Evolutionary conservation across 2,888 invertebrate species (phyloP).

Genomic region (Caenorhabditis doughertyi): DNA sequence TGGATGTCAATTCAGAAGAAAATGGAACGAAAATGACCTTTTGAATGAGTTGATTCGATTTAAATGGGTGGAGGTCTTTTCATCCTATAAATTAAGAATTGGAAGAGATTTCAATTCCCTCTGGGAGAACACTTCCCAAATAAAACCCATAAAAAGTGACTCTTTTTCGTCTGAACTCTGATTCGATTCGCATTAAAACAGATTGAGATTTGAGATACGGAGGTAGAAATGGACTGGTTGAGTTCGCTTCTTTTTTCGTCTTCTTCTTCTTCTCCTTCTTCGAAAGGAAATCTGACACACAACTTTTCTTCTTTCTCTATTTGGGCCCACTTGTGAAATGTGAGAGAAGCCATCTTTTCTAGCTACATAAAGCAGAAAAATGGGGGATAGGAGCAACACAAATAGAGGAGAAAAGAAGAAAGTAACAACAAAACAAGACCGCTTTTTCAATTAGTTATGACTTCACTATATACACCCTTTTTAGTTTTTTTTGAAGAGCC

Average conservation of each 20-base stretch:
- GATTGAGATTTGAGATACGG: constrained; percentile 49
- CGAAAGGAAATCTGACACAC: constrained; percentile 57
- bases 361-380: constrained; percentile 10
- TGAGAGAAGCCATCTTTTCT: constrained; percentile 44
- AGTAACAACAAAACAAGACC: constrained; percentile 46
- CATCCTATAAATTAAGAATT: constrained; percentile 42
- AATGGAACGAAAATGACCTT: constrained; percentile 27
- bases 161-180: constrained; percentile 40
- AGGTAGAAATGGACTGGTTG: constrained; percentile 16
- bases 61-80: constrained; percentile 1
- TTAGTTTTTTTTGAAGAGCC: constrained; percentile 5
- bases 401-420: constrained; percentile 27
- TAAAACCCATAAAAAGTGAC: constrained; percentile 60
- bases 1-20: constrained; percentile 19
- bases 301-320: constrained; percentile 38
- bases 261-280: constrained; percentile 32
- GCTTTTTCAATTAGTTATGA: constrained; percentile 59
- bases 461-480: constrained; percentile 21
- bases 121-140: constrained; percentile 24
- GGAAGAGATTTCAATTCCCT: background rate
- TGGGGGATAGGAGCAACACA: constrained; percentile 25
- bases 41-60: constrained; percentile 21
- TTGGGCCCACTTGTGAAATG: constrained; percentile 61
- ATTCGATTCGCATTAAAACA: constrained; percentile 46
- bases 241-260: constrained; percentile 29